Conservation (phyloP, 2,888 invertebrate species). For the Diaphora mendica region DNA sequence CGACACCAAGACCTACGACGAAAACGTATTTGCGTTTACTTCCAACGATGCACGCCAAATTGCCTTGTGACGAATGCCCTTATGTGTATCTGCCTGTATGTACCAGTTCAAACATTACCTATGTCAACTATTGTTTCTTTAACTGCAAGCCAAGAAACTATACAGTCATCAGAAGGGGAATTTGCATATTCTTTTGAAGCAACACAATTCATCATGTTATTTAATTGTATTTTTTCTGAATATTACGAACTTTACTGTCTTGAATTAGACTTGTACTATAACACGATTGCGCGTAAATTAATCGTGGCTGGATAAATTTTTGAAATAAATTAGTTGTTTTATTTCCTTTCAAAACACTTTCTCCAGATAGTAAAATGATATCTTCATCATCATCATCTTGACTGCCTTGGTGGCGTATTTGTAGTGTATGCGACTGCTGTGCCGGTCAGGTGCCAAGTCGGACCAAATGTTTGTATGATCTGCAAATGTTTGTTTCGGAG, state of each 20-base stretch:
- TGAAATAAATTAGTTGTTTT: not conserved
- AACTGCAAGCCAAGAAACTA: not conserved
- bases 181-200: slow-evolving; percentile 11
- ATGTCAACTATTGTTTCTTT: slow-evolving; percentile 5
- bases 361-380: no score
- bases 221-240: not conserved
- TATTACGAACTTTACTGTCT: not conserved
- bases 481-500: no score
- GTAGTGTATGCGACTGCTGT: no score
- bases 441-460: no score
- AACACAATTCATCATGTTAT: not conserved
- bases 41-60: not conserved
- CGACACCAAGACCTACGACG: not conserved
- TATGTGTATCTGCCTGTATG: slow-evolving; percentile 12
- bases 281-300: not conserved
- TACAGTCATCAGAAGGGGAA: slow-evolving; percentile 1
- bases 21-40: slow-evolving; percentile 9
- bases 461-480: no score
- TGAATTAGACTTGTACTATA: not conserved
- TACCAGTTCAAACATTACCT: slow-evolving; percentile 3
- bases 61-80: not conserved
- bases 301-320: not conserved
- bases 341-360: not conserved
- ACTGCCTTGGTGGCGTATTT: no score
- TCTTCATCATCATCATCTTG: no score